Conservation (phyloP, 1,140 invertebrate species). For the Eueides isabella region DNA sequence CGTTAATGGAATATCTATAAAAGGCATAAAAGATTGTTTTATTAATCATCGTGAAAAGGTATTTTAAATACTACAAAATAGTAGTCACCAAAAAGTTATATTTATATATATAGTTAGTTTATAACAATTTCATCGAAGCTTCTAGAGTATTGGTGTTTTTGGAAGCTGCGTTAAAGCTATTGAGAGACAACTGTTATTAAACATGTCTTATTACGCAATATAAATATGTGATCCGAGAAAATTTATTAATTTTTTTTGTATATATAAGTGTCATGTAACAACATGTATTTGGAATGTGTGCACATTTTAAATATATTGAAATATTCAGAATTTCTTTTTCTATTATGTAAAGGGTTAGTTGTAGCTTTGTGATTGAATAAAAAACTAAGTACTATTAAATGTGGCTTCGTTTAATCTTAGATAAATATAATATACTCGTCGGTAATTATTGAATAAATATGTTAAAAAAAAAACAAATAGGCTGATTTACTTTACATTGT, state of each 20-base stretch:
- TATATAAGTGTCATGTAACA: slow-evolving; percentile 10
- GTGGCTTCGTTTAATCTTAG: slow-evolving; percentile 9
- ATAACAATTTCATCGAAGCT: not conserved
- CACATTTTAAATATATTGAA: not conserved
- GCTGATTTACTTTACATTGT: slow-evolving; percentile 1
- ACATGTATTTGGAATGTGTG: not conserved
- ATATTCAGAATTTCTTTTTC: slow-evolving; percentile 3
- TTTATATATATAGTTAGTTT: not conserved
- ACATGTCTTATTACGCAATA: not conserved
- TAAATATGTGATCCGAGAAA: slow-evolving; percentile 22
- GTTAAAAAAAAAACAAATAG: too few relatives aligned
- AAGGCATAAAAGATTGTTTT: not conserved
- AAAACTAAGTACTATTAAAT: not conserved
- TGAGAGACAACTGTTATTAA: not conserved
- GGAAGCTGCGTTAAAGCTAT: not conserved
- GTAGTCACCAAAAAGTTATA: not conserved
- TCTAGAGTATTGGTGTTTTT: slow-evolving; percentile 1
- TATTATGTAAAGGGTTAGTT: slow-evolving; percentile 7
- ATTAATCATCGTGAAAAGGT: not conserved
- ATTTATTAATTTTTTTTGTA: not conserved
- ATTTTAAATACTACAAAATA: not conserved
- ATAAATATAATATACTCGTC: slow-evolving; percentile 7
- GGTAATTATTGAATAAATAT: slow-evolving; percentile 3
- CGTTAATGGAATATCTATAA: not conserved
- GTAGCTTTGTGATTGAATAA: slow-evolving; percentile 8